Base-by-base conservation (phyloP, 2,113 vertebrate species). In the Trogon surrucura region DNA sequence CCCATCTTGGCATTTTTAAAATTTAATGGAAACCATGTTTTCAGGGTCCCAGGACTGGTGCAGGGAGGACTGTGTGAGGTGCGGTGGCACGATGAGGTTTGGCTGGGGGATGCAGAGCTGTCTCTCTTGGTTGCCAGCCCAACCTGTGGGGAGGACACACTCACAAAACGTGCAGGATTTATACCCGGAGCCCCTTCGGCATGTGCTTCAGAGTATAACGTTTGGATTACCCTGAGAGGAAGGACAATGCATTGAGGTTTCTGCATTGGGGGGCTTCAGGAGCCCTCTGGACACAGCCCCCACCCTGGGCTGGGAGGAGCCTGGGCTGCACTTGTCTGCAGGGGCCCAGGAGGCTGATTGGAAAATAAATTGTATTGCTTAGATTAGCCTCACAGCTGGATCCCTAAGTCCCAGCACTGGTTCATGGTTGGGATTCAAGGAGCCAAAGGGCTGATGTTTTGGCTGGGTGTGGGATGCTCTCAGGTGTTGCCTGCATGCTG, bases 71-170 rank as follows among this genome's bases (percentile, higher is more conserved):
- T 21, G 32, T 27, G 50, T 48, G 32, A 61, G 51, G 26, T 11
- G 32, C 4, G 3, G 13, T 1, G 4, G 26, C 0, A 0, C 36
- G 19, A 16, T 0, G 0, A 14, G n/a, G 29, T 25, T 65, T 2
- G 6, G 23, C 26, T 2, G 2, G 3, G 51, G 19, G 30, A 1
- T 6, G 34, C n/a, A 6, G 30, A 74, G 69, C 44, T 1, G 0
- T 38, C 18, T 71, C 0, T 0, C 18, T 72, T 32, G 62, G 45
- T 70, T 57, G 74, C 38, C 21, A 47, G 58, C 17, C 9, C 73
- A 41, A 34, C 34, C 20, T 3, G 27, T 20, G 5, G 11, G 41
- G 9, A 7, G 41, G 41, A 41, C 41, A 41, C 41, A 41, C 8
- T 65, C 61, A 51, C 0, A 0, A 58, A 82, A 71, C 2, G 1